Evolutionary conservation across 2,888 invertebrate genomes (phyloP).

Genomic region (Ephialtes manifestator): DNA sequence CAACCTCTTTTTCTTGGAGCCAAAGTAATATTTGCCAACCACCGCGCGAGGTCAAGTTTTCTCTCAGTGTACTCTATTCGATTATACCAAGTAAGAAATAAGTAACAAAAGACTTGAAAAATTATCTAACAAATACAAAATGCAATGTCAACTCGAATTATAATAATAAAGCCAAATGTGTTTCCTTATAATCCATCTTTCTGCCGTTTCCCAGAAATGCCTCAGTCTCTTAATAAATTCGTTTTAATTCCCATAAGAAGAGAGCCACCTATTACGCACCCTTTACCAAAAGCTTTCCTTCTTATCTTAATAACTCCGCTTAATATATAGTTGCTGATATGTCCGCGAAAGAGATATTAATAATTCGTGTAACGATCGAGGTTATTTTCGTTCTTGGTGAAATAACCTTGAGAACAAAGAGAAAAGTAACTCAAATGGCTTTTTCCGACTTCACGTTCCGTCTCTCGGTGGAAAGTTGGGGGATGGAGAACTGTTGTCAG

Average conservation of each 20-base stretch:
- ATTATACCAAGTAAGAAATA: too few relatives aligned
- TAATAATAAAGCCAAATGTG: too few relatives aligned
- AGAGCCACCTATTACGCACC: too few relatives aligned
- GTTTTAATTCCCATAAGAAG: neutral
- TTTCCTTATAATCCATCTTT: too few relatives aligned
- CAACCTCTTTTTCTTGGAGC: too few relatives aligned
- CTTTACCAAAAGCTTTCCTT: neutral
- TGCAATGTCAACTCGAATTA: too few relatives aligned
- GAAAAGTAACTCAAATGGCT: conserved; percentile 33
- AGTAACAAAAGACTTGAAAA: too few relatives aligned
- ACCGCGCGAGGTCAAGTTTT: too few relatives aligned
- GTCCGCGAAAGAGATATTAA: conserved; percentile 5
- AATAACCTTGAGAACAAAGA: conserved; percentile 46
- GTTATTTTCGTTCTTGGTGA: neutral
- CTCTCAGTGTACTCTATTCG: too few relatives aligned
- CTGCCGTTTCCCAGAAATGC: neutral
- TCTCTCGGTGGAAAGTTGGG: neutral
- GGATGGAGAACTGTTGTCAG: conserved; percentile 16
- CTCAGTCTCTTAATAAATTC: too few relatives aligned
- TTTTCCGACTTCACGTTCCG: conserved; percentile 36
- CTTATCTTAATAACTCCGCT: neutral
- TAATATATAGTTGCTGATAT: conserved; percentile 12
- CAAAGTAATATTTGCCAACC: too few relatives aligned
- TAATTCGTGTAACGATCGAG: conserved; percentile 30
- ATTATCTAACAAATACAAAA: too few relatives aligned